Evolutionary conservation across 2,888 invertebrate genomes (phyloP), one percentile per base, ranked within the genome.

Genomic region (Tortrix viridana): DNA sequence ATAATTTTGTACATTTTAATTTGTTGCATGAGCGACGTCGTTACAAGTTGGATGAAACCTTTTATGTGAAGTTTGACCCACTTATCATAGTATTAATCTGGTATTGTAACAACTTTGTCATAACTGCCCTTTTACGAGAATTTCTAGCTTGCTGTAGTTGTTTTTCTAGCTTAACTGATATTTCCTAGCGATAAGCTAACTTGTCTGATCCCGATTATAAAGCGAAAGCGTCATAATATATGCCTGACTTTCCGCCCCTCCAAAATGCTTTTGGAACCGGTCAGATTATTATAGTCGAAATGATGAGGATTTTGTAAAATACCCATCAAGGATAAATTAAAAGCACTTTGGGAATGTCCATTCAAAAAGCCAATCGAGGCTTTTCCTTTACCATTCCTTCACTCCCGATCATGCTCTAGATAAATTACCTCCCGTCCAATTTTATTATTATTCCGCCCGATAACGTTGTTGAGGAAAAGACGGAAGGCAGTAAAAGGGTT

Each of bases 141-240:
- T 41, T n/a, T n/a, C 14, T 4, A 6, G 26, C 26, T 26, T 5
- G n/a, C n/a, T 14, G n/a, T 41, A 41, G 16, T 41, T 1, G 41
- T 41, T 41, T 41, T 41, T 41, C 41, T 41, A 41, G 19, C 16
- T 44, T 37, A 60, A 46, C 41, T 26, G 59, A 60, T 48, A 43
- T 46, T 62, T 56, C 62, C 56, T 63, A 53, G 41, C 57, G 53
- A 58, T 63, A 58, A 58, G 32, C 22, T 26, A 26, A 14, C 62
- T 52, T 60, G 57, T 63, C 41, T 47, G 52, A 63, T 53, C 38
- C 53, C 53, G 63, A 63, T 58, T 58, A 58, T 53, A 47, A 60
- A 63, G 57, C 48, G 63, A 63, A 63, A 63, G 63, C 63, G 58
- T 47, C 43, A 63, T 63, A 58, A 52, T 46, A 47, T 57, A 57